phyloP scores from a whole-genome alignment of 2,113 vertebrate genomes.

The Gobius niger region DNA sequence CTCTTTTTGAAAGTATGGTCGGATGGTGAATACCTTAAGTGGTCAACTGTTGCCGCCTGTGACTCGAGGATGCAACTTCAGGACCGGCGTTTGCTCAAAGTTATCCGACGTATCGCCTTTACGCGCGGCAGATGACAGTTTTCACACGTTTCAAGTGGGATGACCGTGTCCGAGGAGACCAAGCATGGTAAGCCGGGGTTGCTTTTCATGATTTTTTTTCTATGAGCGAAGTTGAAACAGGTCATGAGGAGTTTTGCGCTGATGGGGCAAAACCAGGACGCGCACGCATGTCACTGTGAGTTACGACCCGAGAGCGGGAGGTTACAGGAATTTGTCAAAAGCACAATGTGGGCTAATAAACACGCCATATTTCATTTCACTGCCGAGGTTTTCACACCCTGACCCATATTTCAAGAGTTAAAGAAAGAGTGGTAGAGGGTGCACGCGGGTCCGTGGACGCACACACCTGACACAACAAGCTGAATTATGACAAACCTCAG shows the following conservation, averaged over 20 bases:
- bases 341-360: constrained; percentile 13
- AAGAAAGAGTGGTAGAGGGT: background rate
- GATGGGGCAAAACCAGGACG: constrained; percentile 25
- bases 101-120: background rate
- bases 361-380: background rate
- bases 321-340: constrained; percentile 13
- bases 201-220: background rate
- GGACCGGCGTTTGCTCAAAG: constrained; percentile 1
- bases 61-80: constrained; percentile 34
- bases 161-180: constrained; percentile 12
- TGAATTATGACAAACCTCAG: no score
- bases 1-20: background rate
- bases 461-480: constrained; percentile 1
- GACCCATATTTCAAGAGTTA: background rate
- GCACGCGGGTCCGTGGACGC: background rate
- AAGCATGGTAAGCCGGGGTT: constrained; percentile 49
- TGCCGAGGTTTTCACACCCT: background rate
- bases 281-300: constrained; percentile 1
- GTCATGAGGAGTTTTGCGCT: constrained; percentile 13
- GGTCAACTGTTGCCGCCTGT: background rate
- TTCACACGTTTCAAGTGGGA: constrained; percentile 10
- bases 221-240: background rate
- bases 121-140: background rate
- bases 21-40: background rate
- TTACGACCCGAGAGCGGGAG: background rate